Conservation (phyloP, 2,888 invertebrate species). For the Eudasyphora cyanicolor region DNA sequence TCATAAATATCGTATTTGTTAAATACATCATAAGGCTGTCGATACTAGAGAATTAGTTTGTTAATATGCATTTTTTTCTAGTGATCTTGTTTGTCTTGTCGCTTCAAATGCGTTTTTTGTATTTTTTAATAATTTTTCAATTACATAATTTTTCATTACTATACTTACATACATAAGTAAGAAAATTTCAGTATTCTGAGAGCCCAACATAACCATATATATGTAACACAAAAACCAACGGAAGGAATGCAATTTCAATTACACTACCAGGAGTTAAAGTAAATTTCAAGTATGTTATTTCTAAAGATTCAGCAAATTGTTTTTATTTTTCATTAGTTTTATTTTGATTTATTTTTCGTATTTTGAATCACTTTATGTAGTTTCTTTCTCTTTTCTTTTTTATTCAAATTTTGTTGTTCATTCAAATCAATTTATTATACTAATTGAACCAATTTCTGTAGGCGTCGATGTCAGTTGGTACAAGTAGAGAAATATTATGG, state of each 20-base stretch:
- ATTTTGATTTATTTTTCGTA: no score
- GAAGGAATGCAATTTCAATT: neutral
- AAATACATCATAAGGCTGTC: conserved; percentile 36
- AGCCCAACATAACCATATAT: no score
- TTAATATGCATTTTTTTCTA: neutral
- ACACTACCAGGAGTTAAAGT: neutral
- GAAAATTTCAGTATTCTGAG: neutral
- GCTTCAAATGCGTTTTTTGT: neutral
- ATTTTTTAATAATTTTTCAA: neutral
- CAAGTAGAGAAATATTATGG: no score
- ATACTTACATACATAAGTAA: no score
- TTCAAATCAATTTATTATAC: no score
- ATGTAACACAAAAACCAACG: neutral
- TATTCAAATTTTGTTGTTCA: no score
- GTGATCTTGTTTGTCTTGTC: neutral
- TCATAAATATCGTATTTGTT: conserved; percentile 36
- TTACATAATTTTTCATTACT: no score
- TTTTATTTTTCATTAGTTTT: no score
- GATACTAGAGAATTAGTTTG: conserved; percentile 20
- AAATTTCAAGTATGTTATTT: neutral
- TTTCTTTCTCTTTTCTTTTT: no score
- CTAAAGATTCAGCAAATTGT: conserved; percentile 18
- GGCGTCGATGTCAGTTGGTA: no score
- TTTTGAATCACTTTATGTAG: no score
- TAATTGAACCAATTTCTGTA: no score